Percentiles rank a stretch among this genome's conserved stretches.
These are phyloP conservation scores for Toxotes chatareus DNA, from an alignment of 2,113 vertebrate genomes.

Conservation along the genomic window DNA sequence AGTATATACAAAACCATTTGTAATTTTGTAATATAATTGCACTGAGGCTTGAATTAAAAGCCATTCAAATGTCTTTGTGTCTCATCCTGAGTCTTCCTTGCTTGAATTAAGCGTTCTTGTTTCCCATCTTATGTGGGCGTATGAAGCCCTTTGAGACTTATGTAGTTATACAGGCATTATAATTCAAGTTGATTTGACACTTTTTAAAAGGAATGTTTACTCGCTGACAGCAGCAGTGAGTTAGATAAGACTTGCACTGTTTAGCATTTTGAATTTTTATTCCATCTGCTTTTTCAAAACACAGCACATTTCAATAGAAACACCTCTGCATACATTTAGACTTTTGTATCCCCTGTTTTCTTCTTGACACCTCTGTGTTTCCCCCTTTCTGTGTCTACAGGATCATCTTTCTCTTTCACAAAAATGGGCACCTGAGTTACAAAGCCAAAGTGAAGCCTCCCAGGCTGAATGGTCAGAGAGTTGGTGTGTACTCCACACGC, in stretches of 20 bases:
- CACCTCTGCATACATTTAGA: not conserved
- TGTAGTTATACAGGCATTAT: not conserved
- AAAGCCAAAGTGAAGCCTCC: conserved; percentile 93
- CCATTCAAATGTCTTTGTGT: not conserved
- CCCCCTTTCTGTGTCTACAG: conserved; percentile 68
- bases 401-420: conserved; percentile 93
- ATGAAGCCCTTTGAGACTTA: not conserved
- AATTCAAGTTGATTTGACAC: not conserved
- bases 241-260: not conserved
- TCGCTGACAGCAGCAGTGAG: not conserved
- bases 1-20: not conserved
- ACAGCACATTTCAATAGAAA: not conserved
- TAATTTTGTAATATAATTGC: not conserved
- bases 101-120: not conserved
- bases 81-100: not conserved
- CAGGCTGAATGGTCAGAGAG: conserved; percentile 87
- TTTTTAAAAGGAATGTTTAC: not conserved
- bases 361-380: conserved; percentile 1
- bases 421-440: conserved; percentile 89
- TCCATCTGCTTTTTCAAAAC: not conserved
- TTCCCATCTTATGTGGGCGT: not conserved
- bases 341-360: not conserved
- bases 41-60: not conserved
- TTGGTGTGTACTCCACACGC: conserved; percentile 90
- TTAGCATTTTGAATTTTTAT: not conserved